Evolutionary conservation across 2,113 vertebrate genomes (phyloP).

Genomic region (Ginglymostoma cirratum): DNA sequence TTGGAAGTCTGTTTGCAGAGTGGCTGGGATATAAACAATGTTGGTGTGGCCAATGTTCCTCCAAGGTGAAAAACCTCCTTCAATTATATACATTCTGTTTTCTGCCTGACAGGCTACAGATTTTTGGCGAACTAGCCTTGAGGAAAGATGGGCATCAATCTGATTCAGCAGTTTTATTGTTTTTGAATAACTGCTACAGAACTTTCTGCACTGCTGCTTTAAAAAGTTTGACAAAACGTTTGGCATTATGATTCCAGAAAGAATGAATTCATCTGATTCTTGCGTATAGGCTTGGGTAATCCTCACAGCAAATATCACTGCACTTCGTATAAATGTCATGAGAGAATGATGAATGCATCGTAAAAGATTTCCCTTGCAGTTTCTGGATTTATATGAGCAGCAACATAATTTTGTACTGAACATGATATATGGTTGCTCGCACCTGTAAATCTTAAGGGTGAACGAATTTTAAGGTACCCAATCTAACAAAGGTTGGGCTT

Average conservation of each 20-base stretch:
- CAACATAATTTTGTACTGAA: neutral
- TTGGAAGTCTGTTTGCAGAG: neutral
- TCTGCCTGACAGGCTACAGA: neutral
- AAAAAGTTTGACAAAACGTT: neutral
- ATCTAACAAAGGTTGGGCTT: neutral
- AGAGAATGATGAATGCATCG: neutral
- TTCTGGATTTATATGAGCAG: neutral
- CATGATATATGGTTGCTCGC: neutral
- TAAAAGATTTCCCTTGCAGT: neutral
- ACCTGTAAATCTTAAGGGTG: neutral
- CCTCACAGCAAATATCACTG: constrained; percentile 15
- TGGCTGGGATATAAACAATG: neutral
- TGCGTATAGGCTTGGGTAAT: neutral
- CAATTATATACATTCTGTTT: neutral
- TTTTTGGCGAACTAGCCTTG: neutral
- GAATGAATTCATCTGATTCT: neutral
- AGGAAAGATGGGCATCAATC: neutral
- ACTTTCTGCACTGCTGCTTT: neutral
- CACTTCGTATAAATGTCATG: neutral
- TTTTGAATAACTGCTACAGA: neutral
- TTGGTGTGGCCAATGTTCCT: neutral
- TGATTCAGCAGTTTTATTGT: neutral
- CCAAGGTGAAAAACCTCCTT: neutral
- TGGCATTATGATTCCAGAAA: neutral
- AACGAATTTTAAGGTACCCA: neutral